These are phyloP conservation scores for Monoplex corrugatus DNA, from an alignment of 2,888 invertebrate species.

Conservation along the genomic window DNA sequence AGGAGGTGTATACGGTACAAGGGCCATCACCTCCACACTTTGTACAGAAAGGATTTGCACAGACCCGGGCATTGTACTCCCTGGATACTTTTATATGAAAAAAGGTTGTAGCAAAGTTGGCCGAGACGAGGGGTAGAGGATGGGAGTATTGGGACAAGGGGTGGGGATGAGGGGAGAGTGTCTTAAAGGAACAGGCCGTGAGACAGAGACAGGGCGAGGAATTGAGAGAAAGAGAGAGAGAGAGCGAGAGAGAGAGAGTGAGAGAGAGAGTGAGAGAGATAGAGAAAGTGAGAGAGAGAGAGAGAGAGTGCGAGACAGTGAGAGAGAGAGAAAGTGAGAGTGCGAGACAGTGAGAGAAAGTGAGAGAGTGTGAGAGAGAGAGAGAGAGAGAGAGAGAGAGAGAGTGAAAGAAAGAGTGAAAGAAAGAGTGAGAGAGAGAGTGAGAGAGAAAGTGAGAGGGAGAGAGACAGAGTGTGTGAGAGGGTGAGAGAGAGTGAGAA, in stretches of 20 bases:
- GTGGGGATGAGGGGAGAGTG: background rate
- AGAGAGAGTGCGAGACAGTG: background rate
- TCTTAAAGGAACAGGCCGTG: background rate
- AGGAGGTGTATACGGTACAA: background rate
- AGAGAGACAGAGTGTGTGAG: background rate
- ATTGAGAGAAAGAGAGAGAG: conserved; percentile 3
- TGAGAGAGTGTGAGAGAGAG: background rate
- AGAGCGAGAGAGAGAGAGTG: background rate
- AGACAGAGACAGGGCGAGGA: background rate
- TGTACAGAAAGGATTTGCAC: conserved; percentile 3
- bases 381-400: background rate
- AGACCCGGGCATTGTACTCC: background rate
- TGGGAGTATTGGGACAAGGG: background rate
- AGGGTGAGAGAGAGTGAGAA: background rate
- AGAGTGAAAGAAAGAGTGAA: conserved; percentile 11
- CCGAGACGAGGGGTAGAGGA: background rate
- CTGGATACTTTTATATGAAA: background rate
- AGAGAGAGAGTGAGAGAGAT: background rate
- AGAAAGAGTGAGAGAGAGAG: conserved; percentile 10
- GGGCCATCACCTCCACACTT: background rate
- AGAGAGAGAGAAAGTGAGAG: background rate
- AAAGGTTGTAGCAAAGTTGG: no score
- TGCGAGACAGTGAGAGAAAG: background rate
- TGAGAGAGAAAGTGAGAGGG: no score
- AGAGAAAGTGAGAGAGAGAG: conserved; percentile 6